Percentiles rank a stretch among this genome's conserved stretches.
Conservation (phyloP, 2,888 invertebrate species). For the Spodoptera picta region DNA sequence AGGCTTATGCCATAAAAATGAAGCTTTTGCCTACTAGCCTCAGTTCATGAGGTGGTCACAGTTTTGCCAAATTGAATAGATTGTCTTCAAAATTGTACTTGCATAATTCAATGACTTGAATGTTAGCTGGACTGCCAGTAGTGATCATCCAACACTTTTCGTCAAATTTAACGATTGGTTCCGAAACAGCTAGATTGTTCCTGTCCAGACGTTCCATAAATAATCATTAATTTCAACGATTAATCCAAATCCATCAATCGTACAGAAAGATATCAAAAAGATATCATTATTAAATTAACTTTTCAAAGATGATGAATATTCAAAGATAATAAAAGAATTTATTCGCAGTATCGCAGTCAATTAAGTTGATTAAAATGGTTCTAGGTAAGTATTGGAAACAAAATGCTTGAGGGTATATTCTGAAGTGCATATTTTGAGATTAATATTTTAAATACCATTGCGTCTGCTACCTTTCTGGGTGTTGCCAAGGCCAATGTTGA, state of each 20-base stretch:
- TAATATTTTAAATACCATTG: slow-evolving; percentile 40
- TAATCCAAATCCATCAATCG: slow-evolving; percentile 14
- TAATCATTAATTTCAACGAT: not conserved
- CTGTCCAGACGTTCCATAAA: not conserved
- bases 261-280: slow-evolving; percentile 8
- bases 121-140: not conserved
- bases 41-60: no score
- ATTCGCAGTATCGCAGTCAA: slow-evolving; percentile 51
- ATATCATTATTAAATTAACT: slow-evolving; percentile 32
- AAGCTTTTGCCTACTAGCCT: no score
- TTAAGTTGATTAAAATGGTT: slow-evolving; percentile 58
- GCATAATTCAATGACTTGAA: no score
- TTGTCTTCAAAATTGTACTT: no score
- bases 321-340: slow-evolving; percentile 19
- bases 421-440: slow-evolving; percentile 37
- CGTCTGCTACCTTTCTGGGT: not conserved
- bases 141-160: not conserved
- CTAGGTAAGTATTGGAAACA: slow-evolving; percentile 48
- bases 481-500: no score
- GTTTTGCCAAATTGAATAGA: no score
- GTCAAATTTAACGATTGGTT: not conserved
- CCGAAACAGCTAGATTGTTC: no score
- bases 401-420: slow-evolving; percentile 43
- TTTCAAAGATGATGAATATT: slow-evolving; percentile 26
- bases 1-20: no score